A percentile compares a stretch with the other conserved stretches of the same genome.
Conservation (phyloP, 2,888 invertebrate species). For the Pilophorus perplexus region DNA sequence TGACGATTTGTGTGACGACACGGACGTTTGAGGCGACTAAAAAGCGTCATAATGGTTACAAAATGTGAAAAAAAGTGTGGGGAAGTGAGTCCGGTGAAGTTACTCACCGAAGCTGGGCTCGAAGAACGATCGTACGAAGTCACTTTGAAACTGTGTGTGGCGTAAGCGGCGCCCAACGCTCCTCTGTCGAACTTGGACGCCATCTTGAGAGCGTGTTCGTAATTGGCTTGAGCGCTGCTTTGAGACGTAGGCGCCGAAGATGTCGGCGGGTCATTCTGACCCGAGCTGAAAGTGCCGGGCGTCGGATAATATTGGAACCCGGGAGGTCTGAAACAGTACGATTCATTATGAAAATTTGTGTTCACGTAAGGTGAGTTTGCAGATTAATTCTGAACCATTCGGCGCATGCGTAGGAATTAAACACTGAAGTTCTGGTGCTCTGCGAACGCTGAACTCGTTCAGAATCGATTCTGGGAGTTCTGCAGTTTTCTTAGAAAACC, state of each 20-base stretch:
- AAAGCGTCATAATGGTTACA: not conserved
- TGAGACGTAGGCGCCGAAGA: not conserved
- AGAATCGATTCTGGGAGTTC: not conserved
- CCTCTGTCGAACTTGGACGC: not conserved
- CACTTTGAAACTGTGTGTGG: not conserved
- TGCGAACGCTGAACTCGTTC: too few relatives aligned
- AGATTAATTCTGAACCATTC: too few relatives aligned
- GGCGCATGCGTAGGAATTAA: too few relatives aligned
- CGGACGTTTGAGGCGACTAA: not conserved
- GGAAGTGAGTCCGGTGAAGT: not conserved
- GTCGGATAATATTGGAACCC: constrained; percentile 6
- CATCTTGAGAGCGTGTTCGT: constrained; percentile 18
- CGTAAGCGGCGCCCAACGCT: not conserved
- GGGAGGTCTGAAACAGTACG: not conserved
- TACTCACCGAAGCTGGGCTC: not conserved
- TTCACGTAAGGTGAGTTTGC: too few relatives aligned
- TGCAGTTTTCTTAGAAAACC: not conserved
- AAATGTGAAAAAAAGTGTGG: not conserved
- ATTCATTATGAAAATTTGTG: too few relatives aligned
- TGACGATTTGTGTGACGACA: constrained; percentile 2
- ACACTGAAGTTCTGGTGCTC: too few relatives aligned
- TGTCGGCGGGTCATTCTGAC: not conserved
- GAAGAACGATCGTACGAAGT: not conserved
- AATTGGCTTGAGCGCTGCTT: not conserved
- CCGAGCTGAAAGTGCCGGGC: not conserved